Base-by-base conservation (phyloP, 2,797 vertebrate species). In the Pachyuromys duprasi region DNA sequence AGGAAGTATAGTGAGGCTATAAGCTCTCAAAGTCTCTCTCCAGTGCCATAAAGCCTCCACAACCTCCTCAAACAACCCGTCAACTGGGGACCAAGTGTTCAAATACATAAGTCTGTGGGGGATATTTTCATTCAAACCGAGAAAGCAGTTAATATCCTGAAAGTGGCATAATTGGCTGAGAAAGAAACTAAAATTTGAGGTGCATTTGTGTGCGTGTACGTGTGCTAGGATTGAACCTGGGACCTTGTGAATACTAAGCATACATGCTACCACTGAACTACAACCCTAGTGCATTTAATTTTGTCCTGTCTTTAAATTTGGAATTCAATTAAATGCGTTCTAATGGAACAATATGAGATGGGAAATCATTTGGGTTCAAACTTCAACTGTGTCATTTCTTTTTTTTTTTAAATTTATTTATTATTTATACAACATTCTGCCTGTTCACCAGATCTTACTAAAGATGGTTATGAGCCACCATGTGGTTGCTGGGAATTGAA, bases 311-410 rank as follows among this genome's bases (percentile, higher is more conserved):
- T 92, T 18, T 72, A 45, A 39, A 75, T 60, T 76, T 92, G 82
- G 93, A 94, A 90, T 94, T 76, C 90, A 94, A 60, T 96, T 45
- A 60, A 82, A 36, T 89, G 15, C n/a, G 33, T 94, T 90, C 96
- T 95, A 83, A 70, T 67, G 22, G n/a, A 87, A 74, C 3, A 91
- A 4, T 11, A 3, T 55, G 26, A 22, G 6, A 94, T 94, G 91
- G 36, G 60, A 89, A 60, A 65, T 91, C 80, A 84, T 55, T 39
- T 93, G 31, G 8, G 15, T 72, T 91, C 88, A 81, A 0, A 91
- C 94, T 95, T 96, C 26, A 91, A 3, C 67, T 93, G 0, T 96
- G 86, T n/a, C 67, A 74, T 89, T 96, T 80, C 39, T 89, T 86
- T n/a, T n/a, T n/a, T n/a, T n/a, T n/a, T n/a, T n/a, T n/a, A n/a